phyloP scores from a whole-genome alignment of 2,797 vertebrate genomes.

The Chromis chromis region DNA sequence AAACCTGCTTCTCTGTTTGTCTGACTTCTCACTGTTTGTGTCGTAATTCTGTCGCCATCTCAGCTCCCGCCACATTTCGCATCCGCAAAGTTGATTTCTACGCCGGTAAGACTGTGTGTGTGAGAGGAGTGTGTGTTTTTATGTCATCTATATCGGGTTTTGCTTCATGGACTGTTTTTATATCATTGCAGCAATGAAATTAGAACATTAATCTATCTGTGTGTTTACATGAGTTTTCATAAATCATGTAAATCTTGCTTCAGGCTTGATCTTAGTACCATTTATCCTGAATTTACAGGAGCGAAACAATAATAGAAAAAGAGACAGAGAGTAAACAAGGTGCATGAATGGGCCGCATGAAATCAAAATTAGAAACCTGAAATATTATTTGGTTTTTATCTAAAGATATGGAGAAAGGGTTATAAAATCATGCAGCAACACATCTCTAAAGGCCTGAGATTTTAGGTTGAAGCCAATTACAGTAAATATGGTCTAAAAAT shows the following conservation, averaged over 20 bases:
- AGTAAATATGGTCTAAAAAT: background rate
- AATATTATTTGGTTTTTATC: background rate
- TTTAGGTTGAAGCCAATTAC: background rate
- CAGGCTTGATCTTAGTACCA: background rate
- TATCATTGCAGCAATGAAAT: background rate
- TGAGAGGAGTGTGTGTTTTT: slow-evolving; percentile 15
- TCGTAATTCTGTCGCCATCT: slow-evolving; percentile 54
- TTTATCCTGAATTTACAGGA: background rate
- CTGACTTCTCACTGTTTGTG: slow-evolving; percentile 27
- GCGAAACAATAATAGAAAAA: background rate
- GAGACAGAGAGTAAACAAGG: background rate
- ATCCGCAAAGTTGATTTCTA: slow-evolving; percentile 80
- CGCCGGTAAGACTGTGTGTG: slow-evolving; percentile 75
- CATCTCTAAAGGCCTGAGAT: too few relatives aligned
- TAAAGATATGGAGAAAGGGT: too few relatives aligned
- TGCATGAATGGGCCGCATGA: background rate
- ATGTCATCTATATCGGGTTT: background rate
- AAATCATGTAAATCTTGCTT: background rate
- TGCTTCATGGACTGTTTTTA: background rate
- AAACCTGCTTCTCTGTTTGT: slow-evolving; percentile 13
- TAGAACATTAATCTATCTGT: background rate
- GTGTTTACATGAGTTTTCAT: background rate
- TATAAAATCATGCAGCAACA: background rate
- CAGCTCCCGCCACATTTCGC: slow-evolving; percentile 79
- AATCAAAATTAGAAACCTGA: background rate